Evolutionary conservation across 2,113 vertebrate species (phyloP).

Genomic region (Gymnocephalus cernua): DNA sequence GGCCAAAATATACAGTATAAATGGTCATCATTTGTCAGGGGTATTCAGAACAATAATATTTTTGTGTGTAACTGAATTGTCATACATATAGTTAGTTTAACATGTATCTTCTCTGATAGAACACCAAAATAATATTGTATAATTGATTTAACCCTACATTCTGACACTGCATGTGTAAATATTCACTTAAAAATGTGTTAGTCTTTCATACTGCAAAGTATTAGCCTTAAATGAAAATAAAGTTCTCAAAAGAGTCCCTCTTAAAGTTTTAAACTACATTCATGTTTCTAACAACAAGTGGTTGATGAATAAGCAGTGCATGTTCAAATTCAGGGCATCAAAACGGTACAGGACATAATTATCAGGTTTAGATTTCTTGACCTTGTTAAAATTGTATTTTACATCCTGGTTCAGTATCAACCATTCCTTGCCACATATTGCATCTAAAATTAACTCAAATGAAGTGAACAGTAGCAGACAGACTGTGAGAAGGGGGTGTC

Average conservation of each 20-base stretch:
- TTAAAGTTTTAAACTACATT: neutral
- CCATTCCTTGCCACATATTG: neutral
- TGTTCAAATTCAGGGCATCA: neutral
- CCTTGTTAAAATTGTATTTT: neutral
- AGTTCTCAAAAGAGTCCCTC: neutral
- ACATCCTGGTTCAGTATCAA: neutral
- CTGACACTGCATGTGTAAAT: neutral
- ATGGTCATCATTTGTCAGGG: slow-evolving; percentile 35
- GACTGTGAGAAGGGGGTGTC: slow-evolving; percentile 16
- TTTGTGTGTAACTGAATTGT: slow-evolving; percentile 9
- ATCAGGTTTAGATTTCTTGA: neutral
- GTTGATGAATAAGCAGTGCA: neutral
- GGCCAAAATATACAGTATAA: slow-evolving; percentile 44
- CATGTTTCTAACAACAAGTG: neutral
- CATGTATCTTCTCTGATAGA: neutral
- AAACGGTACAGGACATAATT: neutral
- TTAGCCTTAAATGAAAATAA: neutral
- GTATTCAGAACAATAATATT: slow-evolving; percentile 5
- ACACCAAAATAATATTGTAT: neutral
- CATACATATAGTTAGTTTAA: neutral
- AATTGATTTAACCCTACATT: neutral
- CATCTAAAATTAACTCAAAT: slow-evolving; percentile 48
- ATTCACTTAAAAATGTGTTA: neutral
- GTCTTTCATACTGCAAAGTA: neutral
- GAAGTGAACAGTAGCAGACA: slow-evolving; percentile 26